Base-by-base conservation (phyloP, 1,140 invertebrate genomes). In the Penaeus vannamei region DNA sequence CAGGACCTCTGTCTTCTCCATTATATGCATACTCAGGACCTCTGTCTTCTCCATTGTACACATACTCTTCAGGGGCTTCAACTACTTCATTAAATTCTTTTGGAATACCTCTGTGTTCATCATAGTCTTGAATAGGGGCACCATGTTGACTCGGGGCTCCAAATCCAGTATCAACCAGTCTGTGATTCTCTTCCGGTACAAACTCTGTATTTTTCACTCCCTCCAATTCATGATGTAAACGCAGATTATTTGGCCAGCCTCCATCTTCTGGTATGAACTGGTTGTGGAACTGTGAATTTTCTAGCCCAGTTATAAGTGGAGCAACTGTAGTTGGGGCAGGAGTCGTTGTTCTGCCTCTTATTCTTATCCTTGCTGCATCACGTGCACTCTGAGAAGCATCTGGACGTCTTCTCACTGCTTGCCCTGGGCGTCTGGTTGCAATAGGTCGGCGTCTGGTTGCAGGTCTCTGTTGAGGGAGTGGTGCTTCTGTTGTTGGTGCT, bases 241-340 rank as follows among this genome's bases (percentile, higher is more conserved):
- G 60, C 2, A 72, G 59, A 20, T 26, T 62, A 1, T 22, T n/a
- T 32, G 87, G 87, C 60, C 32, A 23, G 8, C 32, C 42, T 66
- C 62, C 69, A 66, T 62, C 19, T 23, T 82, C n/a, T 61, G 77
- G 82, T 42, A 36, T 42, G 69, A 85, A 69, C 42, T 66, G 83
- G 29, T 46, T 84, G 62, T 84, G 29, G 23, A 84, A 84, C 36
- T 84, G 61, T n/a, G 83, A 84, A n/a, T 84, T 42, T 84, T 84
- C 83, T n/a, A 84, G 42, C 3, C 83, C 83, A n/a, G 83, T 84
- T 69, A 84, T 66, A 10, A 84, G 79, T 23, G 62, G 46, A 26
- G 80, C 26, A 10, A 32, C 42, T 76, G n/a, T 20, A 76, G 76
- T 79, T 23, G 76, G 32, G 22, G 26, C 17, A 0, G 23, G 76